Percentiles rank a stretch among this genome's conserved stretches.
Conservation (phyloP, 2,113 vertebrate species). For the Thamnophis sirtalis region DNA sequence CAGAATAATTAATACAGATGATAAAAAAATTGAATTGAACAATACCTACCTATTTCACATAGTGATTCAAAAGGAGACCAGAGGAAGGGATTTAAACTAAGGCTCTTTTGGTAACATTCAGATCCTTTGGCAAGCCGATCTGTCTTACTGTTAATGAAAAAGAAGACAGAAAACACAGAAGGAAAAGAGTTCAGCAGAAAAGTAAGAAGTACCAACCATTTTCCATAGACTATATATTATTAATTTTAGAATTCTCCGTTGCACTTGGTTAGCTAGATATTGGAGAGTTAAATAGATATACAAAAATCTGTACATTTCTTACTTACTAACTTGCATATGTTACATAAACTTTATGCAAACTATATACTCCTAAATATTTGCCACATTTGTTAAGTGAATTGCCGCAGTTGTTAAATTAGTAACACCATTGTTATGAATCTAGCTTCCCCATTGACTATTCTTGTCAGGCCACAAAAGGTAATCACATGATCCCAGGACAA, state of each 20-base stretch:
- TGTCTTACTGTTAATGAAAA: conserved; percentile 78
- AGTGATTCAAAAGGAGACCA: conserved; percentile 97
- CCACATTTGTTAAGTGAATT: neutral
- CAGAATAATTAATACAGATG: neutral
- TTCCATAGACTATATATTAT: neutral
- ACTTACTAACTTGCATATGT: neutral
- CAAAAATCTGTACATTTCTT: neutral
- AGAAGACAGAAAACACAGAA: neutral
- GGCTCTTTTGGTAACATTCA: conserved; percentile 98
- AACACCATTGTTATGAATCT: neutral
- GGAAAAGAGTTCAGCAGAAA: conserved; percentile 43
- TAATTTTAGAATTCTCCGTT: neutral
- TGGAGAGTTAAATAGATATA: neutral
- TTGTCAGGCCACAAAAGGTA: neutral
- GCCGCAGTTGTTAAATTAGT: neutral
- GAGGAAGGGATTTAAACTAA: conserved; percentile 96
- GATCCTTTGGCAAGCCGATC: conserved; percentile 93
- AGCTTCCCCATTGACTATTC: neutral
- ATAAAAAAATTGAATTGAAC: neutral
- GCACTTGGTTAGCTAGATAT: neutral
- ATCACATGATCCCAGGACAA: neutral
- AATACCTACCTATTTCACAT: conserved; percentile 92
- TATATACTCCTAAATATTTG: neutral
- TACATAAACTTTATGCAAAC: neutral
- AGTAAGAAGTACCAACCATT: neutral